Percentiles rank a stretch among this genome's conserved stretches.
Conservation (phyloP, 2,888 invertebrate species). For the Melitaea athalia region DNA sequence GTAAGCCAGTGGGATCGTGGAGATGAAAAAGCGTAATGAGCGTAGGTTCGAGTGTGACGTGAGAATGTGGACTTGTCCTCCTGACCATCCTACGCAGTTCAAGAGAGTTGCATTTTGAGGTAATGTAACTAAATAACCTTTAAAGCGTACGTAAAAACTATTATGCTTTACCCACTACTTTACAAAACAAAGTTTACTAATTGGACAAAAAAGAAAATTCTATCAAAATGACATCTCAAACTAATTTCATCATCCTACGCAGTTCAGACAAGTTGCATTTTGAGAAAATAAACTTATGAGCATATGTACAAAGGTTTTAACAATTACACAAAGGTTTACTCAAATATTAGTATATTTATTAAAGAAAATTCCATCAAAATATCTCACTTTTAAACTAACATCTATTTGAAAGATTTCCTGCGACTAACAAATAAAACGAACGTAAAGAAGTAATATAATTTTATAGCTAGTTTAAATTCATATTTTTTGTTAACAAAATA, state of each 20-base stretch:
- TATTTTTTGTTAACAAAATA: conserved; percentile 4
- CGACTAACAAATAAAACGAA: background rate
- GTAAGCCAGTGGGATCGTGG: conserved; percentile 53
- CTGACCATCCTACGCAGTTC: conserved; percentile 14
- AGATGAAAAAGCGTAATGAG: conserved; percentile 31
- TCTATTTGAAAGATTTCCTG: background rate
- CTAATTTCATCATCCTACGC: background rate
- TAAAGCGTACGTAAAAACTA: background rate
- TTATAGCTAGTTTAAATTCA: conserved; percentile 15
- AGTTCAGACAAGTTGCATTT: background rate
- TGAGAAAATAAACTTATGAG: background rate
- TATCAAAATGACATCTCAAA: too few species aligned
- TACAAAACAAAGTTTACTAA: background rate
- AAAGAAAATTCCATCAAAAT: background rate
- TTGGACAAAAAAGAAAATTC: too few species aligned
- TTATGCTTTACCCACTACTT: background rate
- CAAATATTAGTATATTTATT: too few species aligned
- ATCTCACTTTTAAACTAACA: background rate
- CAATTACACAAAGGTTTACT: too few species aligned
- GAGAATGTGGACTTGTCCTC: conserved; percentile 32
- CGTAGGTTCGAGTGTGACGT: conserved; percentile 25
- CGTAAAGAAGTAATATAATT: conserved; percentile 11
- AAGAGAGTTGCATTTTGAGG: background rate
- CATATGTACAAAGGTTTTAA: background rate
- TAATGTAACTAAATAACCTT: background rate